A percentile compares a stretch with the other conserved stretches of the same genome.
Conservation (phyloP, 2,797 vertebrate genomes). For the Leuciscus waleckii region DNA sequence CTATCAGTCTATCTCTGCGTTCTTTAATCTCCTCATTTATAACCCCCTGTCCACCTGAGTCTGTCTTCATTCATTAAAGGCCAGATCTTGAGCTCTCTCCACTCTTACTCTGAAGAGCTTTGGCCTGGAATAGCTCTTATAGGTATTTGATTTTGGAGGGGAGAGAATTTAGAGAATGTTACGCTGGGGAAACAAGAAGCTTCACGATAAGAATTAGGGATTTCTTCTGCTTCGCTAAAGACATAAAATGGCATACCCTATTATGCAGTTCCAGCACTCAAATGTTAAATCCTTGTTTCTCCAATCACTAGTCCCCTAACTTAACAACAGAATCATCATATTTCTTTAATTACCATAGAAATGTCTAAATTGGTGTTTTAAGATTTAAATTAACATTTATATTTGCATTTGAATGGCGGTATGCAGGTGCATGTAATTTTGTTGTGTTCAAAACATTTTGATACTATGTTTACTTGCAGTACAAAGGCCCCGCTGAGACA, state of each 20-base stretch:
- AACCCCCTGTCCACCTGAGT: conserved; percentile 59
- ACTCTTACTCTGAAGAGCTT: conserved; percentile 56
- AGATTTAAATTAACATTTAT: background rate
- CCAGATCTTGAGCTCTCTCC: conserved; percentile 69
- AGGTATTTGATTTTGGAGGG: conserved; percentile 41
- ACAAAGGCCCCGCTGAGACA: background rate
- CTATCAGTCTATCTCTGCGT: conserved; percentile 59
- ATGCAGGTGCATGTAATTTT: background rate
- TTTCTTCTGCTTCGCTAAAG: conserved; percentile 41
- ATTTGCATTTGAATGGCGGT: conserved; percentile 7
- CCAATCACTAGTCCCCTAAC: background rate
- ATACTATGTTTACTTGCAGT: background rate
- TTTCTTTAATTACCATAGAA: conserved; percentile 4
- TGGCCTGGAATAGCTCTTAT: conserved; percentile 22
- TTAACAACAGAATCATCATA: background rate
- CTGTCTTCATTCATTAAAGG: conserved; percentile 70
- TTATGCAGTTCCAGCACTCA: background rate
- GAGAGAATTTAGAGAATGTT: conserved; percentile 40
- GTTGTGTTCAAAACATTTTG: background rate
- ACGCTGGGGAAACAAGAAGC: conserved; percentile 30
- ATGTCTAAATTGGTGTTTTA: background rate
- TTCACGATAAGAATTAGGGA: conserved; percentile 45
- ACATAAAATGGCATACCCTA: background rate
- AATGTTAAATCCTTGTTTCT: background rate
- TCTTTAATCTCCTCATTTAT: conserved; percentile 60